Evolutionary conservation across 1,140 invertebrate species (phyloP).

Genomic region (Bombus waltoni): DNA sequence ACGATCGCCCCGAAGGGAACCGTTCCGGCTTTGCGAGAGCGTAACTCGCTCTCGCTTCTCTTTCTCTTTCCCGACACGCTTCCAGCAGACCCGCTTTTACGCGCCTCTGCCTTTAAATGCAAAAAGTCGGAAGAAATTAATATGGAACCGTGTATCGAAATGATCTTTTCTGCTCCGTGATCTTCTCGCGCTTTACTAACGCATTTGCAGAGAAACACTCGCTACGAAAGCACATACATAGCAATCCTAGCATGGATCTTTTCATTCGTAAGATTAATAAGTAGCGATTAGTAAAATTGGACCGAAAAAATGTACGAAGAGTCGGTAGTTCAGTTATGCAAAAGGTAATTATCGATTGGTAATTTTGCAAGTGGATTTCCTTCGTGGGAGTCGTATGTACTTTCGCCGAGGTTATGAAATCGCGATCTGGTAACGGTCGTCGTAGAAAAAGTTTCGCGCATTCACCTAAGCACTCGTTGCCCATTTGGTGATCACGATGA

Average conservation of each 20-base stretch:
- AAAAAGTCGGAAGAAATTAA: slow-evolving; percentile 66
- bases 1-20: slow-evolving; percentile 65
- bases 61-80: slow-evolving; percentile 56
- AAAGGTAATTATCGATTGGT: not conserved
- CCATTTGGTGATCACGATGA: slow-evolving; percentile 11
- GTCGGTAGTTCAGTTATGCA: slow-evolving; percentile 1
- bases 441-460: not conserved
- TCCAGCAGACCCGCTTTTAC: slow-evolving; percentile 46
- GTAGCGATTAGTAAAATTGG: not conserved
- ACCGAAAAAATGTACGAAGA: not conserved
- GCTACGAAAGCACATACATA: not conserved
- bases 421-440: slow-evolving; percentile 2
- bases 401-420: slow-evolving; percentile 32
- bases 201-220: not conserved
- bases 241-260: not conserved
- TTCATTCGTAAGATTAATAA: not conserved
- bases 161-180: not conserved
- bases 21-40: slow-evolving; percentile 49
- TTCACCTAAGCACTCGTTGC: slow-evolving; percentile 6
- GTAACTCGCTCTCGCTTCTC: slow-evolving; percentile 57
- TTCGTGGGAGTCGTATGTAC: not conserved
- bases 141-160: slow-evolving; percentile 24
- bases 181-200: not conserved
- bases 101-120: slow-evolving; percentile 39
- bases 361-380: slow-evolving; percentile 4